Evolutionary conservation across 2,797 vertebrate species (phyloP), one percentile per base, ranked within the genome.

Genomic region (Parauchenoglanis punctatus): DNA sequence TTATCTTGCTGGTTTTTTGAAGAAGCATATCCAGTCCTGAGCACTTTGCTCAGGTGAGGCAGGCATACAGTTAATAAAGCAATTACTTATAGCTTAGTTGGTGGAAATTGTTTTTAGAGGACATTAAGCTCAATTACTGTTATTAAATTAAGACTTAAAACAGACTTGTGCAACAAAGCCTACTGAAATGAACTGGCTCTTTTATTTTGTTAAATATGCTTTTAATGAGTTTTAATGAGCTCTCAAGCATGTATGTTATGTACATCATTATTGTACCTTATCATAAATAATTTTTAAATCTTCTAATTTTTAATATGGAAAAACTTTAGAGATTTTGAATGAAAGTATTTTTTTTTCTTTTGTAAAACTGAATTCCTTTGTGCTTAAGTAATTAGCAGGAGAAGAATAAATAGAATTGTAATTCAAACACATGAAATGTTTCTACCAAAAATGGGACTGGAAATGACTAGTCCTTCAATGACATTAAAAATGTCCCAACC

Each of bases 401-500:
- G 31, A 81, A 44, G 11, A 44, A n/a, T 23, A 81, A 81, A 61
- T 61, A 25, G 25, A 59, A 56, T 61, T 61, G 4, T 4, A 56
- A 78, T 77, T 77, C 75, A 31, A 54, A 52, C n/a, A 78, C 3
- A 0, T 28, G 49, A 56, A 56, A 78, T 31, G 52, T 78, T 18
- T 4, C 7, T 77, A 31, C 46, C n/a, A 13, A 54, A 52, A 54
- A 54, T 54, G 25, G 25, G 23, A 54, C n/a, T 61, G 58, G 61
- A 81, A 17, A 81, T 61, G n/a, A 67, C 77, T 83, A 72, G 72
- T 56, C 44, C 68, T 17, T 61, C 28, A 5, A 40, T 28, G 25
- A 77, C 67, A 61, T 81, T 25, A 83, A 85, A 88, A 84, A n/a
- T 49, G 83, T 85, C 76, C 54, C 20, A 85, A 54, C 70, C 82